Conservation (phyloP, 2,797 vertebrate species). For the Podarcis lilfordi region DNA sequence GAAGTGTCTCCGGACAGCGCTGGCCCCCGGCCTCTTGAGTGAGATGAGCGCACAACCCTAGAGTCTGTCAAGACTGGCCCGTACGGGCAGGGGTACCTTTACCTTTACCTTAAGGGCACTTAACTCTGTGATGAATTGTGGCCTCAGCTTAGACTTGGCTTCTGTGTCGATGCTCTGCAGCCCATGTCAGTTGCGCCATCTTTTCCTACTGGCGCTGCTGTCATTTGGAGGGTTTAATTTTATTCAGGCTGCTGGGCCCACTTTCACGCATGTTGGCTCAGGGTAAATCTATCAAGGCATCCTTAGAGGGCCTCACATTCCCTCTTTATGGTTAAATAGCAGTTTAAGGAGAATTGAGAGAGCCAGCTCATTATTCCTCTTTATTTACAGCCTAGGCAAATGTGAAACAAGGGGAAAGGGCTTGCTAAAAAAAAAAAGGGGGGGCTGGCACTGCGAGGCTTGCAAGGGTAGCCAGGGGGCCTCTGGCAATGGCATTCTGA, state of each 20-base stretch:
- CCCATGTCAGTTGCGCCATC: neutral
- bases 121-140: neutral
- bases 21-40: too few relatives aligned
- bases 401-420: conserved; percentile 41
- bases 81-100: too few relatives aligned
- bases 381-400: conserved; percentile 56
- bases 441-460: conserved; percentile 25
- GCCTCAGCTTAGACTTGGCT: neutral
- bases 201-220: neutral
- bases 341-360: conserved; percentile 26
- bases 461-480: neutral
- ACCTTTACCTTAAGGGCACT: neutral
- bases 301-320: neutral
- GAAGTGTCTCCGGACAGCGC: too few relatives aligned
- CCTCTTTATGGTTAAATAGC: conserved; percentile 2
- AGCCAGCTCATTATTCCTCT: conserved; percentile 43
- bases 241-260: neutral
- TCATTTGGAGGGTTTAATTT: neutral
- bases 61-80: too few relatives aligned
- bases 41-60: too few relatives aligned
- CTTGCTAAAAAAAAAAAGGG: conserved; percentile 11
- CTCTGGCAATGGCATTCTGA: neutral
- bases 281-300: conserved; percentile 6
- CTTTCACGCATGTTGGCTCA: neutral
- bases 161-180: neutral